These are phyloP conservation scores for Aleiodes sp. DNA, from an alignment of 1,140 invertebrate genomes.

Conservation along the genomic window DNA sequence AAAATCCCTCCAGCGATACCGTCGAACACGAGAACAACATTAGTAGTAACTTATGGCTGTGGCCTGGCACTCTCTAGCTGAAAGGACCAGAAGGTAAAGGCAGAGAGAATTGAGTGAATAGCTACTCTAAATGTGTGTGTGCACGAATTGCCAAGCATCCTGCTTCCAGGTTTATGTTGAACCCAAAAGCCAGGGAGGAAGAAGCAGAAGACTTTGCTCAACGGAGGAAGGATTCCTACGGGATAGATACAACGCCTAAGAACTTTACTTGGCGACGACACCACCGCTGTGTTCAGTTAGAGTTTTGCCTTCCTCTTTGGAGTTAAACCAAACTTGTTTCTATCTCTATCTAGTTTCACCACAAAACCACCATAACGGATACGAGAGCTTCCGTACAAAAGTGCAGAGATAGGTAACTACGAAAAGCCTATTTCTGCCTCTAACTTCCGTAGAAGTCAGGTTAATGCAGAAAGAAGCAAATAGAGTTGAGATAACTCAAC, in stretches of 20 bases:
- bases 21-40: constrained; percentile 62
- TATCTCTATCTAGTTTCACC: not conserved
- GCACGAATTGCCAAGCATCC: too few species aligned
- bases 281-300: constrained; percentile 47
- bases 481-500: constrained; percentile 18
- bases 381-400: constrained; percentile 1
- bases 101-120: too few species aligned
- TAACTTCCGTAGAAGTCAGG: too few species aligned
- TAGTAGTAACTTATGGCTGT: constrained; percentile 64
- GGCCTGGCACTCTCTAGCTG: constrained; percentile 49
- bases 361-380: not conserved
- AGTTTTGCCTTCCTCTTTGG: constrained; percentile 22
- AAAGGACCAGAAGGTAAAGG: constrained; percentile 37
- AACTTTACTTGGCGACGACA: constrained; percentile 60
- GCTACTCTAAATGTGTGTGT: too few species aligned
- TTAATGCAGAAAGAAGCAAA: not conserved
- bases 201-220: too few species aligned
- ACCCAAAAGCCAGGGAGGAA: too few species aligned
- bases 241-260: constrained; percentile 39
- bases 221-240: constrained; percentile 36
- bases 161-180: too few species aligned
- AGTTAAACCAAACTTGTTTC: constrained; percentile 7
- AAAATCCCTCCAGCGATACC: constrained; percentile 33
- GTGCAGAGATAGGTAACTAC: too few species aligned
- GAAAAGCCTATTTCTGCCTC: too few species aligned